phyloP scores from a whole-genome alignment of 2,888 invertebrate genomes.

The Machimus atricapillus region DNA sequence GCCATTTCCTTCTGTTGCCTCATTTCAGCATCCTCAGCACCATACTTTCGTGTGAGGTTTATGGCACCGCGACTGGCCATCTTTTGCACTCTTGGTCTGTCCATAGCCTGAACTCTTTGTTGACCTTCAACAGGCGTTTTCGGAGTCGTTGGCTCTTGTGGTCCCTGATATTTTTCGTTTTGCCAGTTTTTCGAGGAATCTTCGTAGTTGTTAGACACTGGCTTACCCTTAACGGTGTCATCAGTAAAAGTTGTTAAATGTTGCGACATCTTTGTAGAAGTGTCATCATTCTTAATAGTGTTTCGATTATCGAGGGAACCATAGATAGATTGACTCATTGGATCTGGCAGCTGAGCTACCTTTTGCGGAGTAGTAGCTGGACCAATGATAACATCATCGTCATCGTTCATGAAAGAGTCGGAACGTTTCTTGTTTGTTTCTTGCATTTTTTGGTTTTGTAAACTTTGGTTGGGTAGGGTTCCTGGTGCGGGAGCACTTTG shows the following conservation, averaged over 20 bases:
- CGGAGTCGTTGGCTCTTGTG: background rate
- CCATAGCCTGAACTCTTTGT: background rate
- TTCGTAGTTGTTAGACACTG: background rate
- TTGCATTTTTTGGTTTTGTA: slow-evolving; percentile 23
- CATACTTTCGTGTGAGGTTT: background rate
- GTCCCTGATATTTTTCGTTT: background rate
- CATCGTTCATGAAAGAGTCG: slow-evolving; percentile 51
- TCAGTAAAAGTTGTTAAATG: background rate
- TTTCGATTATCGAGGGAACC: slow-evolving; percentile 36
- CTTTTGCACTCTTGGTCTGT: background rate
- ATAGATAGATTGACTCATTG: slow-evolving; percentile 47
- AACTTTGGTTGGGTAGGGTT: slow-evolving; percentile 46
- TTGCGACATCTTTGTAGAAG: slow-evolving; percentile 1
- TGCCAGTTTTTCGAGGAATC: background rate
- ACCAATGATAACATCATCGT: slow-evolving; percentile 60
- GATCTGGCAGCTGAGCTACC: slow-evolving; percentile 41
- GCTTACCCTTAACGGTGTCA: background rate
- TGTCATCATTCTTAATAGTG: background rate
- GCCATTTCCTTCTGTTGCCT: background rate
- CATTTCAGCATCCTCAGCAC: background rate
- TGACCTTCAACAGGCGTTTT: background rate
- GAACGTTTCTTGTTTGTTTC: slow-evolving; percentile 35
- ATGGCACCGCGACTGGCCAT: background rate
- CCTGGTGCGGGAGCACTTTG: slow-evolving; percentile 50
- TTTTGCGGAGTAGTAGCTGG: slow-evolving; percentile 56